Evolutionary conservation across 2,888 invertebrate genomes (phyloP).

Genomic region (Pharmacophagus antenor): DNA sequence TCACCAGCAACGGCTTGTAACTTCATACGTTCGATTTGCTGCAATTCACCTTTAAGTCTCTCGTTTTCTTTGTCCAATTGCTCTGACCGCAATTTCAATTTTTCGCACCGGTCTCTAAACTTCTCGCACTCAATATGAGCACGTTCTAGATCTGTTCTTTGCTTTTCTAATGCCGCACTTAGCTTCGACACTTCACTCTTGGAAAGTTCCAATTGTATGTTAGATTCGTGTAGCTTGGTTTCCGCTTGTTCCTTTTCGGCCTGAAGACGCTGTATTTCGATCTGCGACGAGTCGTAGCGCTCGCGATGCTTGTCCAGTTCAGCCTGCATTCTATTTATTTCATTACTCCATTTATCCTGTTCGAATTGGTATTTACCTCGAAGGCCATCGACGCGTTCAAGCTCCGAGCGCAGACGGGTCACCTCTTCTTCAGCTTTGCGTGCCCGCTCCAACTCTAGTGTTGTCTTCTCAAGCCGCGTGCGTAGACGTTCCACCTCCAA

Average conservation of each 20-base stretch:
- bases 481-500: constrained; percentile 90
- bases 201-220: constrained; percentile 89
- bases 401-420: constrained; percentile 83
- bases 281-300: constrained; percentile 87
- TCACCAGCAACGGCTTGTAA: constrained; percentile 84
- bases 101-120: constrained; percentile 91
- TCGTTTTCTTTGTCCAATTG: constrained; percentile 84
- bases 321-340: constrained; percentile 88
- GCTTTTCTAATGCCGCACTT: constrained; percentile 88
- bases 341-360: constrained; percentile 78
- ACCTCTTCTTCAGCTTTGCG: constrained; percentile 86
- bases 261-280: constrained; percentile 85
- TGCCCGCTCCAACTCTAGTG: constrained; percentile 88
- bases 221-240: constrained; percentile 86
- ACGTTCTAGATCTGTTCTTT: constrained; percentile 89
- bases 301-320: constrained; percentile 88
- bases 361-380: constrained; percentile 82
- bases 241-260: constrained; percentile 86
- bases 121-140: constrained; percentile 94
- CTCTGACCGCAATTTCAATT: constrained; percentile 86
- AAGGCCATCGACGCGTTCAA: constrained; percentile 87
- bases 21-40: constrained; percentile 88
- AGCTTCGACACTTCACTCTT: constrained; percentile 89
- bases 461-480: constrained; percentile 89
- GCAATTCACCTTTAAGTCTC: constrained; percentile 71